Evolutionary conservation across 2,888 invertebrate species (phyloP), one percentile per base, ranked within the genome.

Genomic region (Cryptus viduatorius): DNA sequence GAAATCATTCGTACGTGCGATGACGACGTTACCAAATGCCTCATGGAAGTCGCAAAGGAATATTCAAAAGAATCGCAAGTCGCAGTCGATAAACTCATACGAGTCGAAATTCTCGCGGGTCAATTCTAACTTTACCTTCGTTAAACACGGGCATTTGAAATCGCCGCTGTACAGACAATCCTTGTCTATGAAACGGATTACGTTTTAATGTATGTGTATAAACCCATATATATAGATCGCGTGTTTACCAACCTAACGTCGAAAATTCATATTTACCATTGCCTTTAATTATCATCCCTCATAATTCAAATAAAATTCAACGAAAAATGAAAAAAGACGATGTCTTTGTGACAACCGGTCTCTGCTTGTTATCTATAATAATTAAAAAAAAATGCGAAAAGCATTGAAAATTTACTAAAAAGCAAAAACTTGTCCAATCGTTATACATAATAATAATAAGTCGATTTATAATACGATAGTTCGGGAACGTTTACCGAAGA

Each of bases 1-100:
- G 75, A 87, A 76, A 86, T 90, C 19, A 48, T 90, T 29, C 59
- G 59, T 69, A 68, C 81, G 46, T 89, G 88, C 50, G 76, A 86
- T 10, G 37, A 69, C 24, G 48, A 87, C 14, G 79, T 86, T 37
- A 64, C 67, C 16, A 71, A 79, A 29, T 71, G 69, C 46, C 31
- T 88, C 8, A 80, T 81, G 65, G 77, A 87, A 42, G 82, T 85
- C 7, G 75, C 85, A 3, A 75, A 79, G 48, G 50, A 76, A 44
- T 71, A 88, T 56, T 69, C 75, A 31, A 73, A 86, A 76, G 80
- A 86, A 12, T 86, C 73, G 3, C 53, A 75, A 4, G 84, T 86
- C 31, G 69, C 81, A 37, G 46, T 89, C 1, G 76, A 83, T 24
- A 88, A 88, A 59, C 68, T 89, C 10, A 65, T 50, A 31, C 81